phyloP scores from a whole-genome alignment of 2,797 vertebrate genomes.

The Chelon auratus region DNA sequence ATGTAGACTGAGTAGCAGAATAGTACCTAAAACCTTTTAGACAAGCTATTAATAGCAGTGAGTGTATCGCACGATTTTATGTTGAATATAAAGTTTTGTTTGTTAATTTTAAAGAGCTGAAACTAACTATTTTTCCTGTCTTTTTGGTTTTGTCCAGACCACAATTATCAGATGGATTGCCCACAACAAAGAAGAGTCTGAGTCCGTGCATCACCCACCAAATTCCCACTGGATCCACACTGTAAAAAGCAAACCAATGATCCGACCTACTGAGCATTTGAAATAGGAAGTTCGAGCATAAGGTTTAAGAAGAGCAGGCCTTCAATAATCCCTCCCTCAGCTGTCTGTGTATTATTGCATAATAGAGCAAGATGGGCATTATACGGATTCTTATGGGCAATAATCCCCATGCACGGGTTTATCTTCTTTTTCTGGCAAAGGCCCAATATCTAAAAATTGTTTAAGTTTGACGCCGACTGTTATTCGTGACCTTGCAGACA shows the following conservation, averaged over 20 bases:
- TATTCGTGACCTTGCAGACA: slow-evolving; percentile 28
- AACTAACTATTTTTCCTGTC: neutral
- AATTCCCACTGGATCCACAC: neutral
- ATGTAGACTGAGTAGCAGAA: neutral
- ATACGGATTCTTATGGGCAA: slow-evolving; percentile 76
- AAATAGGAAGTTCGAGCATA: slow-evolving; percentile 71
- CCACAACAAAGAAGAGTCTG: too few species aligned
- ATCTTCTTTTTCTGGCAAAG: slow-evolving; percentile 63
- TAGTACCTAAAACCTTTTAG: slow-evolving; percentile 28
- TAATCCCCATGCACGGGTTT: slow-evolving; percentile 75
- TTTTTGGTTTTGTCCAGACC: neutral
- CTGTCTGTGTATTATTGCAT: slow-evolving; percentile 82
- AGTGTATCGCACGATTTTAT: neutral
- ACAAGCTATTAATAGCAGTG: slow-evolving; percentile 11
- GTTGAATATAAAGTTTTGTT: slow-evolving; percentile 4
- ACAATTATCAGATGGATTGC: neutral
- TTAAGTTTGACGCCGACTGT: slow-evolving; percentile 57
- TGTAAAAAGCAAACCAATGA: neutral
- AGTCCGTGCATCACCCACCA: too few species aligned
- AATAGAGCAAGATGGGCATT: slow-evolving; percentile 82
- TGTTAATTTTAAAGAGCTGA: too few species aligned
- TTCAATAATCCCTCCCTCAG: slow-evolving; percentile 76
- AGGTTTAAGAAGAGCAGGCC: slow-evolving; percentile 69
- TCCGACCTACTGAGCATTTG: slow-evolving; percentile 30
- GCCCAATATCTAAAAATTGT: slow-evolving; percentile 61